Conservation (phyloP, 1,140 invertebrate genomes). For the Rhynchophorus ferrugineus region DNA sequence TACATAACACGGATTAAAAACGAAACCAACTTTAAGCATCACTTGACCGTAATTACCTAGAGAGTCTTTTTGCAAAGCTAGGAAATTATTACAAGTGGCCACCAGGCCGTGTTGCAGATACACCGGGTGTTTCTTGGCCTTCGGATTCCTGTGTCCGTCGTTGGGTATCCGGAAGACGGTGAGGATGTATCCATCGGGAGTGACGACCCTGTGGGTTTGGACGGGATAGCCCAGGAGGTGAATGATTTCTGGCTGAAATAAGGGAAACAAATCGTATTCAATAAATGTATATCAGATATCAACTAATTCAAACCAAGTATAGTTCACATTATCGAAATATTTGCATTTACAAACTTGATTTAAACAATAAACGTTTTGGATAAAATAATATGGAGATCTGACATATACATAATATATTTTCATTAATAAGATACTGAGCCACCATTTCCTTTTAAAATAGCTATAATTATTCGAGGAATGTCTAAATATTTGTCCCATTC, state of each 20-base stretch:
- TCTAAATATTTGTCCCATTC: no score
- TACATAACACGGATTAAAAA: no score
- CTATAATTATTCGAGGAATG: no score
- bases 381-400: no score
- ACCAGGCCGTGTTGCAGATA: conserved; percentile 60
- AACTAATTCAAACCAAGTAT: no score
- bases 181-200: conserved; percentile 49
- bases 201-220: conserved; percentile 44
- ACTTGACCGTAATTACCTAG: no score
- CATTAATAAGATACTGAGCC: no score
- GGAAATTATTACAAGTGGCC: conserved; percentile 49
- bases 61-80: conserved; percentile 44
- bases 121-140: conserved; percentile 40
- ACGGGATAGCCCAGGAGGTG: conserved; percentile 45
- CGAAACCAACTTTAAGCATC: no score
- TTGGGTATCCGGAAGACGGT: conserved; percentile 47
- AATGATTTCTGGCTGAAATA: conserved; percentile 42
- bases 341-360: not conserved
- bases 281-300: not conserved
- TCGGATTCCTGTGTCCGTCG: conserved; percentile 13
- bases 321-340: no score
- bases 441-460: no score
- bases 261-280: conserved; percentile 8
- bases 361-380: no score
- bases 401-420: no score